These are phyloP conservation scores for Parus major DNA, from an alignment of 2,113 vertebrate genomes.

Conservation along the genomic window DNA sequence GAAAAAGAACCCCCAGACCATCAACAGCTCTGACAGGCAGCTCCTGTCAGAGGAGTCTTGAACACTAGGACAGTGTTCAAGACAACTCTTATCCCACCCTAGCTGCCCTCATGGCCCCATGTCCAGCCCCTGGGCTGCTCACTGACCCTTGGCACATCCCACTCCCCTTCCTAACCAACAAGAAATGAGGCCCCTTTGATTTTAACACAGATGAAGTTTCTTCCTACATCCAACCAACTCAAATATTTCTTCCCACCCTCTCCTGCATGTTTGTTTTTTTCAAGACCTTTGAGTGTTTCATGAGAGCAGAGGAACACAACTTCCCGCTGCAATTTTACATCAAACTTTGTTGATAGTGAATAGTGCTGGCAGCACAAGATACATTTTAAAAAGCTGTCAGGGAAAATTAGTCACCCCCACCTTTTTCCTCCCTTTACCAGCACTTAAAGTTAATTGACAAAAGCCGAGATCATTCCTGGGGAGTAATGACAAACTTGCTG, in stretches of 20 bases:
- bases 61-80: background rate
- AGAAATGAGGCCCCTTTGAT: background rate
- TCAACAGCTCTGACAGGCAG: background rate
- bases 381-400: background rate
- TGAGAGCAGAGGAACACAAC: background rate
- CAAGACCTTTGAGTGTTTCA: background rate
- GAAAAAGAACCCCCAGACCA: background rate
- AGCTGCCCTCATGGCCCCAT: background rate
- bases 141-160: background rate
- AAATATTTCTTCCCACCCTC: background rate
- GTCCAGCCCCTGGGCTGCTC: background rate
- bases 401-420: background rate
- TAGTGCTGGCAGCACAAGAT: background rate
- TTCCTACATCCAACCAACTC: background rate
- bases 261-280: background rate
- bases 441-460: slow-evolving; percentile 3
- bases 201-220: background rate
- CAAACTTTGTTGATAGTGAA: background rate
- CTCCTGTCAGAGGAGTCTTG: too few species aligned
- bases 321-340: background rate
- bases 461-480: background rate
- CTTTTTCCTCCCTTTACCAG: background rate
- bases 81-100: background rate
- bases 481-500: background rate
- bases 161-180: background rate